phyloP scores from a whole-genome alignment of 2,113 vertebrate genomes.

The Polypterus bichir region DNA sequence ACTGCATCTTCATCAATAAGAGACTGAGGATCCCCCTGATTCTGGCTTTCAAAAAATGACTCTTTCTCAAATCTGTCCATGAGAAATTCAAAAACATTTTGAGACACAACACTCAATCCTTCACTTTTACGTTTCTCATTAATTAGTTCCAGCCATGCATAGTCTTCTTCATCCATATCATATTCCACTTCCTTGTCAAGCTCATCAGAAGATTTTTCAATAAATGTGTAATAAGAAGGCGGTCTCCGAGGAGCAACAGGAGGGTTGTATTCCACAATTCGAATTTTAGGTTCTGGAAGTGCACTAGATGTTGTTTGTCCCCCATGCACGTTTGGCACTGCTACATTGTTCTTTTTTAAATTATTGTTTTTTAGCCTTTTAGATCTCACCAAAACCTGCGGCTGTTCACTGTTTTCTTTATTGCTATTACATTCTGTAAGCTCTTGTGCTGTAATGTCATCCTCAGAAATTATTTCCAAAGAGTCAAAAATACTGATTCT shows the following conservation, averaged over 20 bases:
- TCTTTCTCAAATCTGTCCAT: slow-evolving; percentile 95
- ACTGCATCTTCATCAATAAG: slow-evolving; percentile 85
- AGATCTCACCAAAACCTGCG: slow-evolving; percentile 59
- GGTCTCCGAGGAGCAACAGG: slow-evolving; percentile 74
- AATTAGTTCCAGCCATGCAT: slow-evolving; percentile 87
- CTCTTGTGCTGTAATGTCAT: slow-evolving; percentile 84
- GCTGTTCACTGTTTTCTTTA: slow-evolving; percentile 87
- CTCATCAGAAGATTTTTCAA: slow-evolving; percentile 84
- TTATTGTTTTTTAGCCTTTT: slow-evolving; percentile 73
- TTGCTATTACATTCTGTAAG: slow-evolving; percentile 93
- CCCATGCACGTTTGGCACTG: slow-evolving; percentile 48
- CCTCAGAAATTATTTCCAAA: slow-evolving; percentile 76
- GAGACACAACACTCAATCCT: slow-evolving; percentile 75
- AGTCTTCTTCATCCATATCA: slow-evolving; percentile 97
- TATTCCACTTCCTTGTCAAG: slow-evolving; percentile 92
- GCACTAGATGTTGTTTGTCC: slow-evolving; percentile 34
- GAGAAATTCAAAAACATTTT: slow-evolving; percentile 90
- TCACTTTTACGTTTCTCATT: slow-evolving; percentile 79
- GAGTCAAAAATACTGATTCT: slow-evolving; percentile 87
- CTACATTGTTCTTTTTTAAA: slow-evolving; percentile 71
- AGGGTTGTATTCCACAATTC: slow-evolving; percentile 83
- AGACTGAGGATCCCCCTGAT: slow-evolving; percentile 64
- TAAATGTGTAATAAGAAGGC: slow-evolving; percentile 67
- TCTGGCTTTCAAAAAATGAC: slow-evolving; percentile 76
- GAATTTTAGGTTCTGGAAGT: slow-evolving; percentile 78